These are phyloP conservation scores for Pipistrellus nathusii DNA, from an alignment of 2,797 vertebrate species.

Conservation along the genomic window DNA sequence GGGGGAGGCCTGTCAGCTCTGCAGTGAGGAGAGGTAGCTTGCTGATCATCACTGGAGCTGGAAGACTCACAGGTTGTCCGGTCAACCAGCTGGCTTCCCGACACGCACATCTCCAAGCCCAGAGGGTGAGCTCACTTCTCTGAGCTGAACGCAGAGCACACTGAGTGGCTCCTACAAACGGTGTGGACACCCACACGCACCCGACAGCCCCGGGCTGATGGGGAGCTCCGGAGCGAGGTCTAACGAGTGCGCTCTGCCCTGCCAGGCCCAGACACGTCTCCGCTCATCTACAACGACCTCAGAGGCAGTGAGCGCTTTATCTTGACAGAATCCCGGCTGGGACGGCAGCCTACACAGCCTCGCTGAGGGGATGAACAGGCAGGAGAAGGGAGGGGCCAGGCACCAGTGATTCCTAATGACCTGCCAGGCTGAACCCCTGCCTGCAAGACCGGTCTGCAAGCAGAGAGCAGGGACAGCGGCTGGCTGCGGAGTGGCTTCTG, in stretches of 20 bases:
- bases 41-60: not conserved
- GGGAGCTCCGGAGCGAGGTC: not conserved
- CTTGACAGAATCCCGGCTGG: not conserved
- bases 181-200: rapidly evolving
- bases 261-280: not conserved
- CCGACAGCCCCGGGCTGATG: too few species aligned
- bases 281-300: not conserved
- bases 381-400: not conserved
- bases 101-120: rapidly evolving
- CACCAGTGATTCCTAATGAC: not conserved
- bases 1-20: not conserved
- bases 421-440: not conserved
- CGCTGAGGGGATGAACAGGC: not conserved
- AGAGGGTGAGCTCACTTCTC: not conserved
- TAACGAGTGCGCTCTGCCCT: rapidly evolving
- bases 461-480: not conserved
- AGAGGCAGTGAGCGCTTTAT: too few species aligned
- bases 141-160: too few species aligned
- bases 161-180: not conserved
- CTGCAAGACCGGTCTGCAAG: not conserved
- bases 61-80: not conserved
- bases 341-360: not conserved
- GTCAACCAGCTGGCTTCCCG: not conserved
- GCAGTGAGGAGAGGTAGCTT: not conserved
- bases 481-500: not conserved